These are phyloP conservation scores for Tauraco hartlaubi DNA, from an alignment of 2,797 vertebrate genomes.

Conservation along the genomic window DNA sequence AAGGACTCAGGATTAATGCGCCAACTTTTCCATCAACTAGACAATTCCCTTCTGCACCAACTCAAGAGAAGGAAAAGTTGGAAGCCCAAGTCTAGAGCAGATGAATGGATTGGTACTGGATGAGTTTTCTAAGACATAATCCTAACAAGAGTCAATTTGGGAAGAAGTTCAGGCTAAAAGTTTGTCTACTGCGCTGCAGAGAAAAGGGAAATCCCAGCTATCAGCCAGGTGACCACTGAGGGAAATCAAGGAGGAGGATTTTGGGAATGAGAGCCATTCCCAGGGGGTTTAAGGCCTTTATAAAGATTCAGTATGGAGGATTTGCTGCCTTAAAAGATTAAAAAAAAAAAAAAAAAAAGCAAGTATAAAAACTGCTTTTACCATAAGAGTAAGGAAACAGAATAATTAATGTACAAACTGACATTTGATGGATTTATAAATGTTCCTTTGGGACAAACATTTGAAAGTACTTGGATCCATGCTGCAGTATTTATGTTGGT, in stretches of 20 bases:
- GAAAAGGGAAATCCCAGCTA: not conserved
- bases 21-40: not conserved
- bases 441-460: not conserved
- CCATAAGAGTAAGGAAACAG: not conserved
- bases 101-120: not conserved
- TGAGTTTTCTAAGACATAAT: not conserved
- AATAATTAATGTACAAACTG: not conserved
- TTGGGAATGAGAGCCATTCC: not conserved
- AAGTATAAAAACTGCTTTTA: not conserved
- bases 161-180: not conserved
- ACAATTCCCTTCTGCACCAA: not conserved
- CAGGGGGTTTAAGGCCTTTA: not conserved
- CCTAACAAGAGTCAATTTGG: not conserved
- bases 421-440: not conserved
- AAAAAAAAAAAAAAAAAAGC: not conserved
- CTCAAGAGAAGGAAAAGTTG: not conserved
- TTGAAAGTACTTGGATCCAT: not conserved
- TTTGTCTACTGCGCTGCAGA: not conserved
- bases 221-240: accelerated
- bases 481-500: not conserved
- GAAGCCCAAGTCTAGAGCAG: not conserved
- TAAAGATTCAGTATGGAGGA: too few species aligned
- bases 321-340: too few species aligned
- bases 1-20: not conserved
- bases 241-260: not conserved